Base-by-base conservation (phyloP, 53 echinoderm and acorn worm genomes). In the Stichopus horrens region DNA sequence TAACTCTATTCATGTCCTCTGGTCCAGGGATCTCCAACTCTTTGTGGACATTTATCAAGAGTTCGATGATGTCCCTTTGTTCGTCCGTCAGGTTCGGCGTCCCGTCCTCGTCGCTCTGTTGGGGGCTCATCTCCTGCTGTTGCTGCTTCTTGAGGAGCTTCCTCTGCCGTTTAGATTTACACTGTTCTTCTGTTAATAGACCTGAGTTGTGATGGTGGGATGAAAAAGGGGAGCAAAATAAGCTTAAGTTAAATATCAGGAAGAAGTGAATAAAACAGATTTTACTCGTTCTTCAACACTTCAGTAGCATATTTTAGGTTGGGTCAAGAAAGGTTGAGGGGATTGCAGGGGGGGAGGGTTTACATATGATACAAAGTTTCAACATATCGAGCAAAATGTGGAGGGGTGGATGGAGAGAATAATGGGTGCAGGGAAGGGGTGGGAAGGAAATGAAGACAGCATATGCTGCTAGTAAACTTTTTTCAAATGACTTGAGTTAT, bases 181-280 rank as follows among this genome's bases (percentile, higher is more conserved):
- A 98, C 88, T 98, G 98, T 84, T 98, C 98, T 86, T 98, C 98
- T 87, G 98, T 98, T 93, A 98, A 89, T 89, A 98, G 90, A 92
- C 98, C 98, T 98, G 89, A 13, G 58, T 20, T 20, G 75, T 19
- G 75, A 75, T 19, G 37, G n/a, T 8, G 23, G 54, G 6, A 23
- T 37, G 52, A 51, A 53, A 51, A 7, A 76, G 52, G 52, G 14
- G 10, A 76, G 52, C 23, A 67, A 67, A 14, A 14, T n/a, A 0
- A 14, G n/a, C 68, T 14, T 67, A 3, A 67, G 1, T 67, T 1
- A 14, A 14, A 67, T 67, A 14, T 14, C n/a, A 67, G 11, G 13
- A 67, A 67, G 68, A 67, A 67, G n/a, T 4, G n/a, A 67, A n/a
- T 14, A 67, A n/a, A 67, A 11, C 68, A 14, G 68, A 67, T n/a